Base-by-base conservation (phyloP, 2,113 vertebrate species). In the Meriones unguiculatus region DNA sequence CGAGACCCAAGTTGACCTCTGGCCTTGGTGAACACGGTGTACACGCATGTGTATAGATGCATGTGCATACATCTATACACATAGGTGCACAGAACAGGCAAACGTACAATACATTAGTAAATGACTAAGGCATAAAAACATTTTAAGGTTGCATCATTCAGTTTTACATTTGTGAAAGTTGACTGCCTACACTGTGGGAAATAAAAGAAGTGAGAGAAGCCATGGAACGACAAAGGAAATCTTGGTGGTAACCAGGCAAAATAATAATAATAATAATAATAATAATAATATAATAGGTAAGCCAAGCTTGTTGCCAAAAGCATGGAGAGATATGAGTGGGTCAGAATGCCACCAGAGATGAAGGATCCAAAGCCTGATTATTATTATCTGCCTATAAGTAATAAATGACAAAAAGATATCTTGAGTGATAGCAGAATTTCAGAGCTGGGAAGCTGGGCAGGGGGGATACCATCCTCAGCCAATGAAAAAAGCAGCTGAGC, bases 401-500 rank as follows among this genome's bases (percentile, higher is more conserved):
- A 65, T 28, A 28, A 94, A 17, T 28, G 11, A 78, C 18, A 54
- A 94, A 59, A 50, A 9, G 18, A 1, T 76, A 0, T 78, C n/a
- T 70, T 85, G 12, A n/a, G 57, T 81, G 59, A 90, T 57, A 82
- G 86, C 24, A 95, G 46, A 7, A 73, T 76, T 90, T 88, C 76
- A 50, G 30, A n/a, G 35, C 57, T 73, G 78, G 18, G 22, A 30
- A 84, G 38, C 4, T 90, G 46, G 9, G 30, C 72, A 80, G 7
- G 50, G 22, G 22, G 5, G 15, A 20, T 22, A 41, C 75, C 41
- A 41, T 20, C 20, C 41, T 72, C 69, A 35, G 64, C 35, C 6
- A 64, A 91, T 4, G n/a, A 4, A 76, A 90, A 85, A 52, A 91
- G 50, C 18, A 92, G 0, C 76, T 22, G 25, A 62, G 25, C 22